These are phyloP conservation scores for Alces alces DNA, from an alignment of 2,113 vertebrate species.

Conservation along the genomic window DNA sequence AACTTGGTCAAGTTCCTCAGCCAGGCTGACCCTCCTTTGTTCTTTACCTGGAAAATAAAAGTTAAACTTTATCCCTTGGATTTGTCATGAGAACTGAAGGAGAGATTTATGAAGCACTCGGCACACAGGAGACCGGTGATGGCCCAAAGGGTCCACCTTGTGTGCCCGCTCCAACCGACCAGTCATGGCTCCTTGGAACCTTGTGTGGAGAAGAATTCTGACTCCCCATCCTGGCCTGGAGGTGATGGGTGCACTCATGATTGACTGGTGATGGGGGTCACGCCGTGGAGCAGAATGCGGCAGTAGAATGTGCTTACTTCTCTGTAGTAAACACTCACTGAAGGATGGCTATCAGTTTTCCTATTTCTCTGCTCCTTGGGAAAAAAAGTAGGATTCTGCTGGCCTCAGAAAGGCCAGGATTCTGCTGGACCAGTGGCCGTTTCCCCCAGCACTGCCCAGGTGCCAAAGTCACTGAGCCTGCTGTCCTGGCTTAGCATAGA, in stretches of 20 bases:
- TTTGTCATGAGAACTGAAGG: neutral
- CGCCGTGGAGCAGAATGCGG: neutral
- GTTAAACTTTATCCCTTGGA: neutral
- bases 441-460: neutral
- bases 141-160: neutral
- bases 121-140: neutral
- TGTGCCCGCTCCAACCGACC: neutral
- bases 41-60: slow-evolving; percentile 13
- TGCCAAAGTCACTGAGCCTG: neutral
- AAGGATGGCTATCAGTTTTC: neutral
- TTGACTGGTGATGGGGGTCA: neutral
- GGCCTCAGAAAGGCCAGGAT: neutral
- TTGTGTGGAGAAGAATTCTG: neutral
- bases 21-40: neutral
- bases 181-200: neutral
- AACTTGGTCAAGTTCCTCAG: neutral
- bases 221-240: neutral
- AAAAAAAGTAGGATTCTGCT: neutral
- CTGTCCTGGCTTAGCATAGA: neutral
- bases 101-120: neutral
- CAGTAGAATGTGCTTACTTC: neutral
- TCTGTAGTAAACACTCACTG: neutral
- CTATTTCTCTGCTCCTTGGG: neutral
- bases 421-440: neutral
- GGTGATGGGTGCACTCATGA: neutral